Evolutionary conservation across 2,797 vertebrate genomes (phyloP), one percentile per base, ranked within the genome.

Genomic region (Alectoris magna): DNA sequence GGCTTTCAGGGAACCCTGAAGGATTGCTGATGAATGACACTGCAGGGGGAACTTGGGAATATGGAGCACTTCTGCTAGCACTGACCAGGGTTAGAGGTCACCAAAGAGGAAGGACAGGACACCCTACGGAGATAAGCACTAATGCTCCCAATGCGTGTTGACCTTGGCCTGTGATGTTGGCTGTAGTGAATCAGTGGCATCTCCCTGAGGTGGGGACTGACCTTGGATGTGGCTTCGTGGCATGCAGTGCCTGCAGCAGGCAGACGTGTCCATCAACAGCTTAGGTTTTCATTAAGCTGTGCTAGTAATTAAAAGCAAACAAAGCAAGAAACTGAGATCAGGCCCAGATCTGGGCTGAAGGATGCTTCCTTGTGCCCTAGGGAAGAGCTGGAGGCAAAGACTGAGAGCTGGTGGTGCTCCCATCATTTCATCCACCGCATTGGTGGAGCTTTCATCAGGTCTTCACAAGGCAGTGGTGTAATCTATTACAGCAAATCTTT

Each of bases 281-380:
- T 94, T 49, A 49, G 56, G 76, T 70, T 87, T 96, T 91, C 15
- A 3, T 88, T 88, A 85, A 84, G 70, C 24, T 87, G 44, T 75
- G 31, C 92, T 77, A 60, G 76, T 88, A 92, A 89, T 95, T 92
- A 96, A 96, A 96, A 64, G 9, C 51, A 85, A 92, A 87, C 62
- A 87, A 90, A 95, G 85, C 18, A 86, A 76, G 94, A 66, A 77
- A 27, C 8, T 77, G 82, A 90, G 49, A 38, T 63, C 41, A 83
- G 90, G 70, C 9, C 56, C 56, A 60, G 66, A 7, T 62, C 11
- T 60, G n/a, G 58, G 43, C 49, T 43, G 86, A 71, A 84, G 44
- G 39, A 86, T 44, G 74, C 4, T 11, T 58, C 27, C 5, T 31
- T 11, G 1, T 79, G 74, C 41, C 4, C 1, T 10, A 31, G 19